Evolutionary conservation across 2,888 invertebrate genomes (phyloP), one percentile per base, ranked within the genome.

Genomic region (Clostera curtula): DNA sequence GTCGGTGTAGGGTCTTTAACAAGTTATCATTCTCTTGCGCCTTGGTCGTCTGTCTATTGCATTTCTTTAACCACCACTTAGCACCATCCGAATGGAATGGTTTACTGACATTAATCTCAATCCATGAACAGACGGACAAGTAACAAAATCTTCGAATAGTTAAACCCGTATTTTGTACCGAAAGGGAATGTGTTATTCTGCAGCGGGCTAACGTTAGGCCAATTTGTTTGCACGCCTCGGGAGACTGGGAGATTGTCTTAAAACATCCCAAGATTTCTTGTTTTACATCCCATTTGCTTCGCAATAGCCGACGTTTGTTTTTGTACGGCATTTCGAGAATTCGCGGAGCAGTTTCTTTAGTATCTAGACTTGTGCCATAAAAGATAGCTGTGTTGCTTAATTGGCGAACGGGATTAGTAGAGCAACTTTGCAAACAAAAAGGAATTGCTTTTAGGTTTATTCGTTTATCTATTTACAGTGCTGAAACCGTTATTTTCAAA

Each of bases 201-300:
- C 25, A 47, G 36, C 47, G 49, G 23, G 5, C 5, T n/a, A 59
- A 62, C 56, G 50, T 56, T 57, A 44, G 34, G 51, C 53, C 52
- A 56, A 69, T 64, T 65, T 61, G 60, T 68, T 65, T 66, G 62
- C 66, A 65, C 64, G 54, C 54, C 48, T 49, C 49, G 45, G 48
- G 41, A 45, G 49, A 62, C 57, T 50, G 55, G 60, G 54, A 57
- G 55, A 56, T 57, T 55, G 56, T 56, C 60, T 65, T 59, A 58
- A 63, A 62, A 56, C 56, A 62, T 57, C 41, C 49, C 56, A 40
- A 56, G 58, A 65, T 63, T 61, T 55, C 56, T 59, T 63, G 60
- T 66, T 67, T 69, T 61, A 69, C 67, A 68, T 64, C 62, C 59
- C 66, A 65, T 68, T 68, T 66, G 44, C 55, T 57, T 48, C 40